phyloP scores from a whole-genome alignment of 2,888 invertebrate genomes.

The Acholoe squamosa region DNA sequence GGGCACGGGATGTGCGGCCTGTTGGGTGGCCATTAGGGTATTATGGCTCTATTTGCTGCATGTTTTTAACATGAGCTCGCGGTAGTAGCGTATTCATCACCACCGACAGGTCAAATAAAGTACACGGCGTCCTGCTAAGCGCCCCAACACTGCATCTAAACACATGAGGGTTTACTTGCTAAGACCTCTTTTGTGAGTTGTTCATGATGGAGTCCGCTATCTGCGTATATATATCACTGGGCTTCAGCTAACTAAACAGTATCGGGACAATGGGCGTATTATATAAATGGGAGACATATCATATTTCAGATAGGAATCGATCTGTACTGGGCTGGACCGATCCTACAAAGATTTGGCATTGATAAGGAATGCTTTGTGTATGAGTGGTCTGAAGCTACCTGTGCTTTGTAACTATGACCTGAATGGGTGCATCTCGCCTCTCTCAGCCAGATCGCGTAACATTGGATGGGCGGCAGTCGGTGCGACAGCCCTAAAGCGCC shows the following conservation, averaged over 20 bases:
- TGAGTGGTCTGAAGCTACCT: no score
- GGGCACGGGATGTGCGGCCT: background rate
- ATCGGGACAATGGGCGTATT: no score
- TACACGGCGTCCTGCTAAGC: background rate
- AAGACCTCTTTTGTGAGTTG: background rate
- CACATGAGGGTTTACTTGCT: background rate
- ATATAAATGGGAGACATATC: no score
- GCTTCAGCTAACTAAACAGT: no score
- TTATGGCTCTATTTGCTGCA: slow-evolving; percentile 36
- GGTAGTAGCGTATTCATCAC: slow-evolving; percentile 2
- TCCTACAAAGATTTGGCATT: no score
- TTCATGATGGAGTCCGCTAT: background rate
- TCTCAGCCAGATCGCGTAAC: slow-evolving; percentile 21
- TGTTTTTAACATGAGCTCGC: slow-evolving; percentile 33
- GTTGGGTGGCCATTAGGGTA: background rate
- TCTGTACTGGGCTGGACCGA: no score
- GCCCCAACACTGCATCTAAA: background rate
- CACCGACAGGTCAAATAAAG: background rate
- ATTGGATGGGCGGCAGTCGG: background rate
- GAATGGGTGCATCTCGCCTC: no score
- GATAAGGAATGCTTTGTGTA: no score
- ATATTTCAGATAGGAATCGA: no score
- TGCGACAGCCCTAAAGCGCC: background rate
- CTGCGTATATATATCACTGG: no score
- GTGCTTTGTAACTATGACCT: no score